phyloP scores from a whole-genome alignment of 2,797 vertebrate genomes.

The Spizella passerina region DNA sequence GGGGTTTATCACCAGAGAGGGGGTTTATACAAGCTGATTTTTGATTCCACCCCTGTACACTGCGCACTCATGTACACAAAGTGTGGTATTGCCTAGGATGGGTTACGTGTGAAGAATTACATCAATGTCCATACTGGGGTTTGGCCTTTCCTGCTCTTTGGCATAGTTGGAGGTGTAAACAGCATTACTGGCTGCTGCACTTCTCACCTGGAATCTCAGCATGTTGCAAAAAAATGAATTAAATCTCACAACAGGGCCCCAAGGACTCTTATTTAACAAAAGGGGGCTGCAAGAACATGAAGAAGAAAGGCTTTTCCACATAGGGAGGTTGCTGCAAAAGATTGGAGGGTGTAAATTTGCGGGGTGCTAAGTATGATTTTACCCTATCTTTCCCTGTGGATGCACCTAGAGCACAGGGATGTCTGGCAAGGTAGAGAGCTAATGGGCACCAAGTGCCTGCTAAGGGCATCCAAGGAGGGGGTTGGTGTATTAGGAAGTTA shows the following conservation, averaged over 20 bases:
- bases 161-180: conserved; percentile 18
- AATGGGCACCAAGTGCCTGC: background rate
- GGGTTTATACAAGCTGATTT: background rate
- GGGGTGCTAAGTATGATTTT: background rate
- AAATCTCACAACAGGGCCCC: conserved; percentile 42
- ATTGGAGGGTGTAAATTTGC: background rate
- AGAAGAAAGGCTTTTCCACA: background rate
- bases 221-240: conserved; percentile 46
- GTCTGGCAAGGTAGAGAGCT: background rate
- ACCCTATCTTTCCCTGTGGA: background rate
- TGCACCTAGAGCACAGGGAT: background rate
- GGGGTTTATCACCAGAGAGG: background rate
- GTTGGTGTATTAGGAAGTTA: background rate
- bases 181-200: background rate
- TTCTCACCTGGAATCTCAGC: conserved; percentile 51
- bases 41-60: background rate
- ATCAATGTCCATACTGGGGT: background rate
- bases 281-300: background rate
- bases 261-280: conserved; percentile 9
- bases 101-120: conserved; percentile 14
- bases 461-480: background rate
- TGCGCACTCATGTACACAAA: background rate
- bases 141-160: conserved; percentile 13
- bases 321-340: background rate
- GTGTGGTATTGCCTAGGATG: background rate